These are phyloP conservation scores for Cynaeus angustus DNA, from an alignment of 2,888 invertebrate species.

Conservation along the genomic window DNA sequence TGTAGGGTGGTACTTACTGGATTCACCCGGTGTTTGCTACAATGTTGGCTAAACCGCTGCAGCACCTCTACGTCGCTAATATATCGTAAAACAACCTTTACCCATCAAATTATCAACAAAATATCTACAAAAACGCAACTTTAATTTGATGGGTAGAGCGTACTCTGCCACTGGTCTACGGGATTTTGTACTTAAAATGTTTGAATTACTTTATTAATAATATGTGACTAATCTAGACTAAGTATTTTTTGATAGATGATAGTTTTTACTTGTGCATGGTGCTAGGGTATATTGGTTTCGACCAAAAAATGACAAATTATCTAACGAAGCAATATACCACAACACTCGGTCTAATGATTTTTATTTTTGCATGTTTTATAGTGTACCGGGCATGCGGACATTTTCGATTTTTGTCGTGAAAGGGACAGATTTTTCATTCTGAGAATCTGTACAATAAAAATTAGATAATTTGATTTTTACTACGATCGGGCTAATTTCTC, in stretches of 20 bases:
- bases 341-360: conserved; percentile 36
- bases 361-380: conserved; percentile 59
- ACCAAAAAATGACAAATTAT: neutral
- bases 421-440: too few species aligned
- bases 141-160: conserved; percentile 64
- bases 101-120: conserved; percentile 63
- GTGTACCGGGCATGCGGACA: conserved; percentile 61
- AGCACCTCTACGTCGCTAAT: conserved; percentile 71
- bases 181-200: conserved; percentile 67
- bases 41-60: conserved; percentile 71
- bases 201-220: conserved; percentile 65
- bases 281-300: conserved; percentile 44
- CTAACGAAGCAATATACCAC: conserved; percentile 36
- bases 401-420: conserved; percentile 47
- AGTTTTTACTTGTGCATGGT: conserved; percentile 49
- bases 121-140: too few species aligned
- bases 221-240: conserved; percentile 70
- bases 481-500: conserved; percentile 8
- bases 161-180: conserved; percentile 67
- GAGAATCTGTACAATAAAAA: too few species aligned
- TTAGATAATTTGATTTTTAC: conserved; percentile 13
- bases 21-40: conserved; percentile 72
- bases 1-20: conserved; percentile 70
- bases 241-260: conserved; percentile 59
- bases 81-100: conserved; percentile 57